Evolutionary conservation across 2,888 invertebrate genomes (phyloP).

Genomic region (Empis livida): DNA sequence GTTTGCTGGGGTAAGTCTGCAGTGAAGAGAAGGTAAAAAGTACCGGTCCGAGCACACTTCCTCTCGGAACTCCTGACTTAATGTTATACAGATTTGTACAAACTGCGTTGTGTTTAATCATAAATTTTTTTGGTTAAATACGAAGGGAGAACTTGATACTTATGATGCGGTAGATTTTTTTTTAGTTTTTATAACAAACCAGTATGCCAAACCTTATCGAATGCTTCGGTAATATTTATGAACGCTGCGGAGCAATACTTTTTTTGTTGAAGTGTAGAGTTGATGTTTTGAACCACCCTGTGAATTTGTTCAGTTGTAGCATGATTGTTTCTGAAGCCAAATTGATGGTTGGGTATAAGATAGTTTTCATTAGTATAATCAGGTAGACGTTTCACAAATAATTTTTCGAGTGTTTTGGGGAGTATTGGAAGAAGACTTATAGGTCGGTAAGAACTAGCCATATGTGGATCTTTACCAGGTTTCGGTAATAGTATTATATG

Average conservation of each 20-base stretch:
- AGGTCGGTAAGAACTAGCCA: neutral
- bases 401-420: conserved; percentile 5
- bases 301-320: neutral
- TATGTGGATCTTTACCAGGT: conserved; percentile 1
- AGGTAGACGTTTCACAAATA: neutral
- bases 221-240: neutral
- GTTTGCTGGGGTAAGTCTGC: neutral
- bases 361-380: neutral
- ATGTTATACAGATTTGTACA: neutral
- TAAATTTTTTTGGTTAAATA: neutral
- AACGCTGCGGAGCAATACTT: neutral
- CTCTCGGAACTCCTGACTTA: neutral
- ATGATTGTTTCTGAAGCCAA: neutral
- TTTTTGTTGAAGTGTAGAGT: neutral
- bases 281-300: neutral
- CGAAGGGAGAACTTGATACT: neutral
- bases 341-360: neutral
- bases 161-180: neutral
- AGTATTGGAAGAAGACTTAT: conserved; percentile 1
- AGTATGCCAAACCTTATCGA: neutral
- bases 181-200: neutral
- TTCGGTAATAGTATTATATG: conserved; percentile 3
- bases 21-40: neutral
- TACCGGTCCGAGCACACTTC: neutral
- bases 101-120: neutral